phyloP scores from a whole-genome alignment of 2,797 vertebrate species.

The Coranthus polyacanthus region DNA sequence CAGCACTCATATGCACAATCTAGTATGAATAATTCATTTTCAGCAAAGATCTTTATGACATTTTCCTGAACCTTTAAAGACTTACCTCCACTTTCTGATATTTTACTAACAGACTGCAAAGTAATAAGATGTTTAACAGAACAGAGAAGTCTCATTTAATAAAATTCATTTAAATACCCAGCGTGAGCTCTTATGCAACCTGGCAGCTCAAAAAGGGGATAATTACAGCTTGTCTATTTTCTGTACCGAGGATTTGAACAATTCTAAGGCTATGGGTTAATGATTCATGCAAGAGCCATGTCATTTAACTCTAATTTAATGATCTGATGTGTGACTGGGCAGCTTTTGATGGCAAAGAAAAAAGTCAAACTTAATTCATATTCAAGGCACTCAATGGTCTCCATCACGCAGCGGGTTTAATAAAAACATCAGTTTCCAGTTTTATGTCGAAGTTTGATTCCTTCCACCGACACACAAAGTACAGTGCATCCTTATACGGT shows the following conservation, averaged over 20 bases:
- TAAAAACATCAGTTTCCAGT: constrained; percentile 44
- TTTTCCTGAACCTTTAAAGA: neutral
- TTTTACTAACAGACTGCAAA: constrained; percentile 11
- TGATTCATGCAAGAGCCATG: constrained; percentile 67
- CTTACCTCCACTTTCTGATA: neutral
- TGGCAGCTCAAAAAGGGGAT: constrained; percentile 47
- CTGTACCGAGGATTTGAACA: constrained; percentile 47
- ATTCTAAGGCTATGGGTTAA: constrained; percentile 63
- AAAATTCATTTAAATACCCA: constrained; percentile 33
- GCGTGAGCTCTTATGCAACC: constrained; percentile 53
- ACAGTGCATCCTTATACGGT: constrained; percentile 14
- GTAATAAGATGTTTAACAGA: constrained; percentile 29
- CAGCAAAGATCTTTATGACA: neutral
- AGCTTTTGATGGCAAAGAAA: constrained; percentile 42
- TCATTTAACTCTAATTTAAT: constrained; percentile 73
- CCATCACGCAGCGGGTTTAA: constrained; percentile 44
- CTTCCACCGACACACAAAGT: constrained; percentile 22
- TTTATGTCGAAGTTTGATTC: constrained; percentile 32
- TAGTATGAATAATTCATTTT: too few relatives aligned
- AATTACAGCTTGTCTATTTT: constrained; percentile 72
- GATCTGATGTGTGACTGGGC: constrained; percentile 62
- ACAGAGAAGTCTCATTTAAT: constrained; percentile 28
- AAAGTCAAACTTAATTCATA: constrained; percentile 58
- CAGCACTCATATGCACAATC: too few relatives aligned
- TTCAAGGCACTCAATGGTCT: constrained; percentile 58